phyloP scores from a whole-genome alignment of 2,888 invertebrate genomes.

The Chloromyia formosa region DNA sequence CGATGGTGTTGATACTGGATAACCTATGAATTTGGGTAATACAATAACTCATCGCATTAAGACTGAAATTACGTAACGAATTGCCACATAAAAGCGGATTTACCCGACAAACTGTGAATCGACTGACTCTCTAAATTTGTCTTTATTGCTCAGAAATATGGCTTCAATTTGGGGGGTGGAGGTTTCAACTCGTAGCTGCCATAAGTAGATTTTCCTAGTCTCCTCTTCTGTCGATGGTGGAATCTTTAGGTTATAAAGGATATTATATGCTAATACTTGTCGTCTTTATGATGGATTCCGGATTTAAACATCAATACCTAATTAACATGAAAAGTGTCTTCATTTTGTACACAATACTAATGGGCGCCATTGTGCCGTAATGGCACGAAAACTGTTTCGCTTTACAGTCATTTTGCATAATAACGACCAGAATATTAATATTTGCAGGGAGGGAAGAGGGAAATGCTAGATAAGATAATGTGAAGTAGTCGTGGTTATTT shows the following conservation, averaged over 20 bases:
- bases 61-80: slow-evolving; percentile 28
- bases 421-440: slow-evolving; percentile 8
- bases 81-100: slow-evolving; percentile 40
- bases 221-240: neutral
- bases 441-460: no score
- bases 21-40: neutral
- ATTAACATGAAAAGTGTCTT: slow-evolving; percentile 39
- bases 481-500: no score
- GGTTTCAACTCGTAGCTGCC: neutral
- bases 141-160: slow-evolving; percentile 26
- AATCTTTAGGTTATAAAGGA: slow-evolving; percentile 32
- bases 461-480: no score
- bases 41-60: slow-evolving; percentile 21
- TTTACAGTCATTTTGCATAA: slow-evolving; percentile 31
- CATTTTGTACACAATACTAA: slow-evolving; percentile 32
- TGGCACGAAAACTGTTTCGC: slow-evolving; percentile 33
- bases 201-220: neutral
- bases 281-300: slow-evolving; percentile 40
- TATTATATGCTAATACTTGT: slow-evolving; percentile 38
- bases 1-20: slow-evolving; percentile 2
- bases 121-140: slow-evolving; percentile 2
- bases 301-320: slow-evolving; percentile 42
- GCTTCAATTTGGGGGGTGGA: neutral
- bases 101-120: slow-evolving; percentile 10
- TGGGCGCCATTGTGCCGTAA: slow-evolving; percentile 37